Evolutionary conservation across 2,797 vertebrate genomes (phyloP), one percentile per base, ranked within the genome.

Genomic region (Acanthiza pusilla): DNA sequence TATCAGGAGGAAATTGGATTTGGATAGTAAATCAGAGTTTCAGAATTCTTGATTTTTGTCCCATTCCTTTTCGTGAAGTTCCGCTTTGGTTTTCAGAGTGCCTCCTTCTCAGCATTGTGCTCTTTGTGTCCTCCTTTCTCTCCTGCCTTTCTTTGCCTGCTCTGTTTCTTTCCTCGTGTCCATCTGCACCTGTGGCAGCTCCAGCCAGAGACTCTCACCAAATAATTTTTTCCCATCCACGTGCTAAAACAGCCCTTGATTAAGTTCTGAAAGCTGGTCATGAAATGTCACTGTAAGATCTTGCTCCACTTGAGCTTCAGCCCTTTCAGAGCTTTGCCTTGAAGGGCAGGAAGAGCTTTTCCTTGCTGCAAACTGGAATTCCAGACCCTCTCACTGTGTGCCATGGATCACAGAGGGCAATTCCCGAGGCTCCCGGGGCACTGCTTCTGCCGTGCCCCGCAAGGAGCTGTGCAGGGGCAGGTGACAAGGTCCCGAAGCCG

Each of bases 341-440:
- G 29, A 29, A 51, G 50, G 16, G 16, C 26, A 51, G 50, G 18
- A 45, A 45, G 18, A 43, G 40, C 7, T 32, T 80, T 61, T 76
- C 30, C 43, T 43, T 57, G 50, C 40, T 68, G 53, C 36, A 55
- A 75, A 29, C 22, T 47, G 62, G 22, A 74, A 79, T 63, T 88
- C 17, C 71, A 74, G 62, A 51, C 14, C 45, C 27, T 5, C 2
- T 1, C 26, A 45, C 9, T 20, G 40, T 2, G 1, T 76, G 51
- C 55, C 22, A 3, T 40, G 29, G 61, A 42, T 45, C 32, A 20
- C 13, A 19, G 25, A 32, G 18, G 23, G 48, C 42, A n/a, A 73
- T 62, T 36, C 21, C 20, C 0, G 0, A 19, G 40, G n/a, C 27
- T 25, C 19, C 16, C 0, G 0, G 1, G 2, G 16, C 20, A 30